Conservation (phyloP, 2,113 vertebrate genomes). For the Prinia subflava region DNA sequence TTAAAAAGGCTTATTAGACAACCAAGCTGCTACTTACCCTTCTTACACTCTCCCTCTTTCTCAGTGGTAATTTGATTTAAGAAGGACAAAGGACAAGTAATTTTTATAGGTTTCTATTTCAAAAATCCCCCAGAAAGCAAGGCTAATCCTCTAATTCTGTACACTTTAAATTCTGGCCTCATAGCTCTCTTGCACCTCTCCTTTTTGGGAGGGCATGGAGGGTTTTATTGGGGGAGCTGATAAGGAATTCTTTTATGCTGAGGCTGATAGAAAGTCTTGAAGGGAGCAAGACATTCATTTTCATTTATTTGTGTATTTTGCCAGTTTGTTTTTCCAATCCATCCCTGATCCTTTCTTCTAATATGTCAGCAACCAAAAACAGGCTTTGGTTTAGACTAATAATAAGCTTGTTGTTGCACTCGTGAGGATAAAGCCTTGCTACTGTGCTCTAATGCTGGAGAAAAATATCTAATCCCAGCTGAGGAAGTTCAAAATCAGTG, state of each 20-base stretch:
- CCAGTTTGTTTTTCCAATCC: neutral
- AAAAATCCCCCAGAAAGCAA: neutral
- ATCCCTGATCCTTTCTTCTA: neutral
- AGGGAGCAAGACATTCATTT: neutral
- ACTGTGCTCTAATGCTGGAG: neutral
- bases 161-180: neutral
- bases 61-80: neutral
- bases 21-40: neutral
- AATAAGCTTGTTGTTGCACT: neutral
- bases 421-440: neutral
- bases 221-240: accelerated
- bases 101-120: neutral
- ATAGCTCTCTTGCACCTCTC: neutral
- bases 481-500: neutral
- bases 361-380: neutral
- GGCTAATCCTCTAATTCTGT: neutral
- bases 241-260: neutral
- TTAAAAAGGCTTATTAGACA: neutral
- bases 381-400: conserved; percentile 2
- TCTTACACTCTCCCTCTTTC: neutral
- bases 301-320: neutral
- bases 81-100: neutral
- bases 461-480: neutral
- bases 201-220: no score
- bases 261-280: neutral